phyloP scores from a whole-genome alignment of 2,113 vertebrate genomes.

The Aix galericulata region DNA sequence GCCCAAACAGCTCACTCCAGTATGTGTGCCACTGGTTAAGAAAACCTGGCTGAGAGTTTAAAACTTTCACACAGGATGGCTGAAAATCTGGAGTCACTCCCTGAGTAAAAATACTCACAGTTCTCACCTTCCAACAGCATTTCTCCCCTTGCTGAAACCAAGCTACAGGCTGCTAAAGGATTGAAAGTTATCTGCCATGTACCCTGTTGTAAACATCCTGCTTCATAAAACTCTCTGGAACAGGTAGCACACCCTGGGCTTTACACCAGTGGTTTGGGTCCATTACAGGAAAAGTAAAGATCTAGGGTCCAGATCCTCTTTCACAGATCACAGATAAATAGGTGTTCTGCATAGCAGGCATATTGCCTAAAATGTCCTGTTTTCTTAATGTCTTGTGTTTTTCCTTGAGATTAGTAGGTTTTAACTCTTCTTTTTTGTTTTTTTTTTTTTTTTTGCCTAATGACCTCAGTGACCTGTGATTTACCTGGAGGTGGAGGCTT shows the following conservation, averaged over 20 bases:
- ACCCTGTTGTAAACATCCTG: not conserved
- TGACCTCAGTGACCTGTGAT: not conserved
- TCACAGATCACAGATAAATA: not conserved
- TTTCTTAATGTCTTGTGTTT: not conserved
- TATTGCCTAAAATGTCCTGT: not conserved
- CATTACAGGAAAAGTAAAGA: not conserved
- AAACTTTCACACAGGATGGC: not conserved
- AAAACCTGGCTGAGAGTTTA: not conserved
- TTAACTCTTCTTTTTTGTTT: not conserved
- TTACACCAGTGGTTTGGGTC: not conserved
- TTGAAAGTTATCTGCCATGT: not conserved
- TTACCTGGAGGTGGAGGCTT: conserved; percentile 93
- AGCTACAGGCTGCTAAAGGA: not conserved
- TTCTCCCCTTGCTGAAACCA: not conserved
- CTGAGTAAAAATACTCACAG: not conserved
- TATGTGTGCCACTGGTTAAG: rapidly evolving
- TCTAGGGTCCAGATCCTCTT: not conserved
- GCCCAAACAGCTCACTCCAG: not conserved
- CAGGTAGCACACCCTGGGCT: not conserved
- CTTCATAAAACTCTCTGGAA: not conserved
- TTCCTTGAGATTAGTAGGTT: not conserved
- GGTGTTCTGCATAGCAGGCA: not conserved
- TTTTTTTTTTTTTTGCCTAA: not conserved
- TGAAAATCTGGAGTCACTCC: not conserved
- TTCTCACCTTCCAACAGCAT: not conserved